Evolutionary conservation across 2,888 invertebrate genomes (phyloP).

Genomic region (Actias luna): DNA sequence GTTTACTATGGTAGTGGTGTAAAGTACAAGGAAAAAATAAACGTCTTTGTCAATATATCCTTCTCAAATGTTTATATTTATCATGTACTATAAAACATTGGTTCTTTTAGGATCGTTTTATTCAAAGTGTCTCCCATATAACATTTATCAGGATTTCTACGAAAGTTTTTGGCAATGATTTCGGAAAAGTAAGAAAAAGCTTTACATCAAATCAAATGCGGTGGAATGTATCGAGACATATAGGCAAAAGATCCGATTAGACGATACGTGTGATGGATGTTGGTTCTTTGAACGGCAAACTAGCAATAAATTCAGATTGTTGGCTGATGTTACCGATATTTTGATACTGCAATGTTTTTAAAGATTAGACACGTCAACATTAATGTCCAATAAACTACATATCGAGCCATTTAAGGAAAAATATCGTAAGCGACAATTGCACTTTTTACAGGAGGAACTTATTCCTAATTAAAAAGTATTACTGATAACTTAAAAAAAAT

Average conservation of each 20-base stretch:
- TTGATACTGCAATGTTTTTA: background rate
- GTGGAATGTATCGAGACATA: conserved; percentile 38
- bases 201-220: conserved; percentile 17
- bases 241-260: conserved; percentile 45
- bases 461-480: too few relatives aligned
- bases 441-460: too few relatives aligned
- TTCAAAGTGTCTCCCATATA: background rate
- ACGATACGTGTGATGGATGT: conserved; percentile 44
- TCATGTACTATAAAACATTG: background rate
- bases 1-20: too few relatives aligned
- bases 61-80: background rate
- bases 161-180: conserved; percentile 15
- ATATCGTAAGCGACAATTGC: too few relatives aligned
- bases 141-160: background rate
- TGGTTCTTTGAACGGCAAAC: conserved; percentile 27
- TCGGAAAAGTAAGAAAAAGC: conserved; percentile 18
- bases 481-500: too few relatives aligned
- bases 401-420: too few relatives aligned
- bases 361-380: background rate
- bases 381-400: background rate
- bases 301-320: conserved; percentile 39
- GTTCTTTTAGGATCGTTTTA: background rate
- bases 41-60: background rate
- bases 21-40: too few relatives aligned
- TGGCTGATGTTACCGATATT: conserved; percentile 20